Conservation (phyloP, 1,140 invertebrate species). For the Lasioglossum baleicum region DNA sequence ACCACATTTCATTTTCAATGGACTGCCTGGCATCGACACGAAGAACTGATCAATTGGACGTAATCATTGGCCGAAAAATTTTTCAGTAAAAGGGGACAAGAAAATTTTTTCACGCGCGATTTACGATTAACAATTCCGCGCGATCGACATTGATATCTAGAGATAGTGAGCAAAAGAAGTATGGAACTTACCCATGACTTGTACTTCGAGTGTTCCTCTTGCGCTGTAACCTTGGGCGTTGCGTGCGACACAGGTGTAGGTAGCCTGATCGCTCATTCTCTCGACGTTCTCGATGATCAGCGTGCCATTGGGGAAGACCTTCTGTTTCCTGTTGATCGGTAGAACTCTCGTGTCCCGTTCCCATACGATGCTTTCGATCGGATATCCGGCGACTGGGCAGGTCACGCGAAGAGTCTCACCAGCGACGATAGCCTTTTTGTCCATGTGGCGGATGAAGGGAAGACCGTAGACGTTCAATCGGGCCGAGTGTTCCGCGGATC, state of each 20-base stretch:
- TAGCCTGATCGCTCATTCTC: conserved; percentile 93
- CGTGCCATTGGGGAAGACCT: conserved; percentile 95
- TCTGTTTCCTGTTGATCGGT: conserved; percentile 96
- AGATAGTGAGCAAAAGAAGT: neutral
- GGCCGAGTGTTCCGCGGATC: conserved; percentile 91
- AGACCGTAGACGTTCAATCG: conserved; percentile 95
- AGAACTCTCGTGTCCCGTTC: conserved; percentile 90
- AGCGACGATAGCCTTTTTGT: conserved; percentile 96
- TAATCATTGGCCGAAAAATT: too few relatives aligned
- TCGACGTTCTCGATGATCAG: conserved; percentile 97
- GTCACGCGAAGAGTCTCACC: conserved; percentile 93
- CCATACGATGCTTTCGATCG: conserved; percentile 96
- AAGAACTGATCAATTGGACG: too few relatives aligned
- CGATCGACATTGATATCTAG: neutral
- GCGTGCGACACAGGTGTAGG: conserved; percentile 95
- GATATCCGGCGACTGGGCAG: conserved; percentile 96
- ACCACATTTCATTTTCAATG: too few relatives aligned
- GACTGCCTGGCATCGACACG: too few relatives aligned
- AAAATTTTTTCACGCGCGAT: neutral
- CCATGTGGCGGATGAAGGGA: conserved; percentile 94
- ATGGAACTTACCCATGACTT: conserved; percentile 94
- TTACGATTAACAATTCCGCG: neutral
- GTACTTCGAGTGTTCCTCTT: conserved; percentile 92
- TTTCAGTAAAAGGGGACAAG: too few relatives aligned
- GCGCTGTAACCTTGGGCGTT: conserved; percentile 94